Evolutionary conservation across 2,888 invertebrate genomes (phyloP).

Genomic region (Agonopterix subpropinquella): DNA sequence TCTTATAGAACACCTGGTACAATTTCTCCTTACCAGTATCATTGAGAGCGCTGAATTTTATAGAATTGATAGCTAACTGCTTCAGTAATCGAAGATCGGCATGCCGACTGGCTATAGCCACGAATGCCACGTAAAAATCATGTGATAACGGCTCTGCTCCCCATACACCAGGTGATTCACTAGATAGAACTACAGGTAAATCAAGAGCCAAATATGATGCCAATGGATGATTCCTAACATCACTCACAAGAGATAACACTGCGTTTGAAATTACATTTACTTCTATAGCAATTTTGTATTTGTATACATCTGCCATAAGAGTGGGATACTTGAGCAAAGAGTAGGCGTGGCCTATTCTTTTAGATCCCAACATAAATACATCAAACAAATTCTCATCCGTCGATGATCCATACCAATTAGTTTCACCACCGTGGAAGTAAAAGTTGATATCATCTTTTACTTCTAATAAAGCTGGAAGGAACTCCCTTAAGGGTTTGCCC

Average conservation of each 20-base stretch:
- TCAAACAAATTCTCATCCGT: constrained; percentile 86
- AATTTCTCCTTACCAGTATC: constrained; percentile 28
- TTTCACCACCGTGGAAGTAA: constrained; percentile 90
- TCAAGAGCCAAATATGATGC: constrained; percentile 78
- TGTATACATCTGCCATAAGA: constrained; percentile 72
- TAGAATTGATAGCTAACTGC: constrained; percentile 83
- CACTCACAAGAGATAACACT: constrained; percentile 80
- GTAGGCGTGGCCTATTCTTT: constrained; percentile 87
- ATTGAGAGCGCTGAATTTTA: constrained; percentile 79
- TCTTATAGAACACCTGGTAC: constrained; percentile 30
- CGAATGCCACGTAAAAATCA: constrained; percentile 86
- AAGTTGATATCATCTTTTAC: constrained; percentile 73
- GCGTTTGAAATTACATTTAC: constrained; percentile 88
- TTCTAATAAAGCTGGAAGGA: constrained; percentile 70
- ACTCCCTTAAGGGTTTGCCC: constrained; percentile 78
- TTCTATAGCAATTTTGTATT: constrained; percentile 81
- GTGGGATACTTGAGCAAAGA: constrained; percentile 84
- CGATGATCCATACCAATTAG: constrained; percentile 80
- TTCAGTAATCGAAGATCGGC: constrained; percentile 83
- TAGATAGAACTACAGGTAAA: constrained; percentile 83
- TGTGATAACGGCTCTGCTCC: constrained; percentile 82
- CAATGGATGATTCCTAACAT: constrained; percentile 86
- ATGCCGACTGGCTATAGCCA: constrained; percentile 81
- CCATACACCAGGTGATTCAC: constrained; percentile 89
- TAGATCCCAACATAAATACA: constrained; percentile 83